These are phyloP conservation scores for Phania funesta DNA, from an alignment of 2,888 invertebrate species.

Conservation along the genomic window DNA sequence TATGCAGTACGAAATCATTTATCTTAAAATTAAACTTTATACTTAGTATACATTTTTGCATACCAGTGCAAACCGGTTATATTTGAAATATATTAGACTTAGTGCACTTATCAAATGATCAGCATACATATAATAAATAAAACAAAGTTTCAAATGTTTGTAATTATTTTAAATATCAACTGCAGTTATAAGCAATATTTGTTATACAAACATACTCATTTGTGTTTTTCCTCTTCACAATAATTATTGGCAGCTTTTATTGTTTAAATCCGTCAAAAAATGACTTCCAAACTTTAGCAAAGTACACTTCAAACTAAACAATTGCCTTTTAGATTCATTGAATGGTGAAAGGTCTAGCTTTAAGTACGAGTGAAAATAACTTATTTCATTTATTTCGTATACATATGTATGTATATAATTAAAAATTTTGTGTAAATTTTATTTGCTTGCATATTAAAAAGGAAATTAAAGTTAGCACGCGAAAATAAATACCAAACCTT, in stretches of 20 bases:
- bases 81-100: too few relatives aligned
- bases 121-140: too few relatives aligned
- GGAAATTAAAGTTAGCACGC: background rate
- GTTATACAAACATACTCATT: background rate
- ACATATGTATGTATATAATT: too few relatives aligned
- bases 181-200: too few relatives aligned
- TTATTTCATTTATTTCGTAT: constrained; percentile 1
- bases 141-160: too few relatives aligned
- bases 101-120: too few relatives aligned
- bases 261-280: background rate
- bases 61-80: too few relatives aligned
- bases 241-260: background rate
- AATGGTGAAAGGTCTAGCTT: background rate
- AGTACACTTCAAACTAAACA: constrained; percentile 35
- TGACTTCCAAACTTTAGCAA: constrained; percentile 23
- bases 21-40: too few relatives aligned
- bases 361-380: constrained; percentile 10
- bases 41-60: too few relatives aligned
- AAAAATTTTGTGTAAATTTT: constrained; percentile 34
- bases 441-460: constrained; percentile 4
- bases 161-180: too few relatives aligned
- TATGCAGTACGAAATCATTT: too few relatives aligned
- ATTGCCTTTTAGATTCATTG: background rate
- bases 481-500: constrained; percentile 1
- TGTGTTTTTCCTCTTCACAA: too few relatives aligned